Evolutionary conservation across 2,888 invertebrate species (phyloP).

Genomic region (Dryadula phaetusa): DNA sequence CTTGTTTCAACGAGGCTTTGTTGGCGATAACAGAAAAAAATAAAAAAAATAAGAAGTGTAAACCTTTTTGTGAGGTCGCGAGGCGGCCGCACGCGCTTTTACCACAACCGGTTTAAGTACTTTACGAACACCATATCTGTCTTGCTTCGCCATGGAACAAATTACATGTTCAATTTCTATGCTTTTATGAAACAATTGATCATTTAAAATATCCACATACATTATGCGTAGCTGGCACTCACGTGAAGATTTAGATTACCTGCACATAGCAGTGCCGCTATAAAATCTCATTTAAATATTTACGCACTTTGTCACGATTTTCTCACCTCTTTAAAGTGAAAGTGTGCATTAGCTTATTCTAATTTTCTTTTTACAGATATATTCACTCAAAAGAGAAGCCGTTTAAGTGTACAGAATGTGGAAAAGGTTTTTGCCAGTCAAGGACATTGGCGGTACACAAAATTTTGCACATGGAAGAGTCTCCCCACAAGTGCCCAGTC

Average conservation of each 20-base stretch:
- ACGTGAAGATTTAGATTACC: not conserved
- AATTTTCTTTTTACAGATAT: constrained; percentile 87
- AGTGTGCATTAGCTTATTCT: constrained; percentile 46
- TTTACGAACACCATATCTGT: constrained; percentile 83
- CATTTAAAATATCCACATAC: constrained; percentile 67
- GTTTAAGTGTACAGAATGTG: constrained; percentile 98
- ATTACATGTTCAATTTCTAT: constrained; percentile 83
- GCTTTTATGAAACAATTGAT: constrained; percentile 79
- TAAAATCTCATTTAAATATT: constrained; percentile 60
- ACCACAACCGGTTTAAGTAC: constrained; percentile 76
- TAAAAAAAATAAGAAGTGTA: constrained; percentile 74
- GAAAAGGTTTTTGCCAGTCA: constrained; percentile 99
- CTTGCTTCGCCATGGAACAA: constrained; percentile 80
- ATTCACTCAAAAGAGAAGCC: constrained; percentile 99
- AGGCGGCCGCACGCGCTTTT: constrained; percentile 79
- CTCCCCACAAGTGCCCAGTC: constrained; percentile 95
- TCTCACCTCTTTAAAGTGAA: constrained; percentile 57
- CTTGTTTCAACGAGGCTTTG: constrained; percentile 71
- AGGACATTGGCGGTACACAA: constrained; percentile 98
- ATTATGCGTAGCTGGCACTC: constrained; percentile 47
- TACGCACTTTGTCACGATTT: constrained; percentile 54
- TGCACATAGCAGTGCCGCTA: constrained; percentile 47
- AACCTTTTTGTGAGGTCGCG: constrained; percentile 83
- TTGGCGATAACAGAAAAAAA: constrained; percentile 75
- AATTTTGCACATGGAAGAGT: constrained; percentile 96